phyloP scores from a whole-genome alignment of 2,113 vertebrate species.

The Syrrhaptes paradoxus region DNA sequence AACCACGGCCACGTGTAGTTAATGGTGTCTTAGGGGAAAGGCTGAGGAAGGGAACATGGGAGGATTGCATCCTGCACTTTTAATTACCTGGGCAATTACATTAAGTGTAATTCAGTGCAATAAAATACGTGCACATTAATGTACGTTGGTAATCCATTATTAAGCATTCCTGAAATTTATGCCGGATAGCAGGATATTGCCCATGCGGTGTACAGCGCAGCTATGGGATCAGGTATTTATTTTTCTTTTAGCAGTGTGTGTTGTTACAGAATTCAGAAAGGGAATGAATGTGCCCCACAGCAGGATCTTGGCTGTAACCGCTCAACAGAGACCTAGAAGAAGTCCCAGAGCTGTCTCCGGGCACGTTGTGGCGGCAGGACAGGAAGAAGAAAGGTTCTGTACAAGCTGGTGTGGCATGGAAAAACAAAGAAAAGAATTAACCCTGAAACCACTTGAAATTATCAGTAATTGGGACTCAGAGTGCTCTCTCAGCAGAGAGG shows the following conservation, averaged over 20 bases:
- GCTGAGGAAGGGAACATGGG: neutral
- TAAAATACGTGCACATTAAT: neutral
- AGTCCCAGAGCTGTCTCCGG: neutral
- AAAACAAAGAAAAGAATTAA: constrained; percentile 4
- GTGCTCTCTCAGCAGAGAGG: neutral
- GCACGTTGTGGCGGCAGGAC: neutral
- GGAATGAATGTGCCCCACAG: neutral
- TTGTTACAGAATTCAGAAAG: neutral
- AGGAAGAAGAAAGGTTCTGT: neutral
- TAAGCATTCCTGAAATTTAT: neutral
- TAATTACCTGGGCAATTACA: neutral
- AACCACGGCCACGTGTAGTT: rapidly evolving
- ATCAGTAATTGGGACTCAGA: neutral
- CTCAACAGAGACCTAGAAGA: neutral
- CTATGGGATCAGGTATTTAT: neutral
- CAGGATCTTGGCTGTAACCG: neutral
- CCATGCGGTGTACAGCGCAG: neutral
- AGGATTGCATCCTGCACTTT: neutral
- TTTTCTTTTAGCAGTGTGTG: neutral
- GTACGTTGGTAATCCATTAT: neutral
- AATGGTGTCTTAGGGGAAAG: neutral
- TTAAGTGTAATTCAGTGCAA: neutral
- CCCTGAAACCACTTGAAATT: neutral
- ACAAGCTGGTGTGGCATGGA: neutral
- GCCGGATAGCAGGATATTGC: neutral